These are phyloP conservation scores for Pseudococcus viburni DNA, from an alignment of 2,888 invertebrate species.

Conservation along the genomic window DNA sequence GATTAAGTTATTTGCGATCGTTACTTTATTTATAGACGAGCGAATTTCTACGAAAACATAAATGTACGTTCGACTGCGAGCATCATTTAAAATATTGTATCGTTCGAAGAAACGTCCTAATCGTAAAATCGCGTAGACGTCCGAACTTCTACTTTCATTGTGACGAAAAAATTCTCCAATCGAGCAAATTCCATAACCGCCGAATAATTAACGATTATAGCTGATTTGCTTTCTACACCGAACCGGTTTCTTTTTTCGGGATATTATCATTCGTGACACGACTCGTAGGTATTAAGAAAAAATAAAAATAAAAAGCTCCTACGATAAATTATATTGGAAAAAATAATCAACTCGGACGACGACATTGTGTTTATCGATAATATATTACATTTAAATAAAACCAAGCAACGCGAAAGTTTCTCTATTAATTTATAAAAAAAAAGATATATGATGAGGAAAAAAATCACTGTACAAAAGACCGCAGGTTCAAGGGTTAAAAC, in stretches of 20 bases:
- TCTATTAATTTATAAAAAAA: not conserved
- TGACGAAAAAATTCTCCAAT: not conserved
- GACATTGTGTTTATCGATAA: constrained; percentile 6
- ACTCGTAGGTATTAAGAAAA: not conserved
- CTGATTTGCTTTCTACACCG: constrained; percentile 13
- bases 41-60: constrained; percentile 24
- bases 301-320: not conserved
- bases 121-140: not conserved
- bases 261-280: constrained; percentile 14
- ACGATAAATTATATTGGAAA: not conserved
- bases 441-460: not conserved
- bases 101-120: not conserved
- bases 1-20: constrained; percentile 41
- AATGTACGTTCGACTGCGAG: not conserved
- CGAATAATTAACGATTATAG: constrained; percentile 41
- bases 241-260: not conserved
- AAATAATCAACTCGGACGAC: not conserved
- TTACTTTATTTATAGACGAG: constrained; percentile 23
- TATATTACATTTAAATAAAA: constrained; percentile 8
- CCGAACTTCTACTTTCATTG: constrained; percentile 14
- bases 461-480: constrained; percentile 4
- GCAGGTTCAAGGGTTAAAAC: constrained; percentile 47
- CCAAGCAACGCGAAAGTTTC: not conserved
- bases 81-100: not conserved
- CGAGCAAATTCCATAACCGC: constrained; percentile 9